Evolutionary conservation across 2,888 invertebrate species (phyloP), one percentile per base, ranked within the genome.

Genomic region (Emesis russula): DNA sequence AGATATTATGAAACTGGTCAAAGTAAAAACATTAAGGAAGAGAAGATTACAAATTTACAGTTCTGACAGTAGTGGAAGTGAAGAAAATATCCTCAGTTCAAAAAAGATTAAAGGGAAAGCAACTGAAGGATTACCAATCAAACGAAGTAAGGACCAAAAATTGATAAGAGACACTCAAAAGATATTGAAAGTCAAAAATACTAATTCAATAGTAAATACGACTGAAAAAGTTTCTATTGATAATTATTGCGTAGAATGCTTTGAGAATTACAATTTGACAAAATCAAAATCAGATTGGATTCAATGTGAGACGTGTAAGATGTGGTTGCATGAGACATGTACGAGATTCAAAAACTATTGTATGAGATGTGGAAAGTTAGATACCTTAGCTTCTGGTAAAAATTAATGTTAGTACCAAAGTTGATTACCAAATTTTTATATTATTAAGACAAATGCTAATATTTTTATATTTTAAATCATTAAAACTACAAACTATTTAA

Each of bases 191-290:
- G 80, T 90, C 3, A 83, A 81, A 87, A 85, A 87, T 80, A 48
- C 13, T 78, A 88, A 90, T 86, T 86, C 70, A 86, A 88, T 81
- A 90, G 83, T 38, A 86, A 90, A 86, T 82, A 82, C 38, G 13
- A 77, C 25, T n/a, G 71, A 86, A 89, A 58, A 85, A 86, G 74
- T 79, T 83, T 83, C 85, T 73, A 80, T 83, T 85, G 81, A 87
- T 87, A 58, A 90, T 83, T 83, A 85, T 87, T 83, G 87, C 70
- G 83, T 68, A 81, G 81, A 90, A 84, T 89, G 88, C 78, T 88
- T 88, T 84, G 87, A 93, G 36, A 89, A 90, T 89, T 92, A 93
- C 38, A 92, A 88, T 88, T 88, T 90, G 3, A 74, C 74, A 6
- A 74, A 74, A 78, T 91, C 85, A 44, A 90, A 87, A 88, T 87